phyloP scores from a whole-genome alignment of 2,888 invertebrate species.

The Melanostoma mellinum region DNA sequence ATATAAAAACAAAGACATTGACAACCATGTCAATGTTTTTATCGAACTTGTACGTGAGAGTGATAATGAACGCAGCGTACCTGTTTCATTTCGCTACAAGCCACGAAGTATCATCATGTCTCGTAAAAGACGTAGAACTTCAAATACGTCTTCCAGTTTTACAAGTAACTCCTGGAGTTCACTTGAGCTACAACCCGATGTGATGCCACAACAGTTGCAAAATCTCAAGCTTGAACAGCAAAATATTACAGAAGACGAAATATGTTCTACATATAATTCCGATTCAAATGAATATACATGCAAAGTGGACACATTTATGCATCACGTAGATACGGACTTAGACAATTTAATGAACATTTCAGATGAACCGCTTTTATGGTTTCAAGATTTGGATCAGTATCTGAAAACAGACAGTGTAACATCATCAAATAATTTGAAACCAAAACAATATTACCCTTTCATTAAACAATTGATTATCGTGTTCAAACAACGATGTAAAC shows the following conservation, averaged over 20 bases:
- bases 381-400: neutral
- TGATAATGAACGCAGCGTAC: conserved; percentile 85
- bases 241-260: neutral
- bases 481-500: neutral
- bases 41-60: conserved; percentile 90
- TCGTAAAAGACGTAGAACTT: conserved; percentile 79
- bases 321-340: too few species aligned
- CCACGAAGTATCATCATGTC: conserved; percentile 83
- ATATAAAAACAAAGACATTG: conserved; percentile 87
- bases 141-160: conserved; percentile 73
- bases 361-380: too few species aligned
- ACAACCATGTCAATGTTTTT: conserved; percentile 85
- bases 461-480: neutral
- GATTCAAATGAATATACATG: neutral
- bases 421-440: neutral
- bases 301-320: neutral
- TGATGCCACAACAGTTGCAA: conserved; percentile 65
- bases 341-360: too few species aligned
- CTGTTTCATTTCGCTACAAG: conserved; percentile 86
- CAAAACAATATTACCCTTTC: neutral
- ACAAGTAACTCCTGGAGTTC: conserved; percentile 73
- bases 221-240: conserved; percentile 27
- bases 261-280: conserved; percentile 23
- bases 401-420: neutral
- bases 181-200: conserved; percentile 77